These are phyloP conservation scores for Lasioglossum zephyrum DNA, from an alignment of 2,888 invertebrate genomes.

Conservation along the genomic window DNA sequence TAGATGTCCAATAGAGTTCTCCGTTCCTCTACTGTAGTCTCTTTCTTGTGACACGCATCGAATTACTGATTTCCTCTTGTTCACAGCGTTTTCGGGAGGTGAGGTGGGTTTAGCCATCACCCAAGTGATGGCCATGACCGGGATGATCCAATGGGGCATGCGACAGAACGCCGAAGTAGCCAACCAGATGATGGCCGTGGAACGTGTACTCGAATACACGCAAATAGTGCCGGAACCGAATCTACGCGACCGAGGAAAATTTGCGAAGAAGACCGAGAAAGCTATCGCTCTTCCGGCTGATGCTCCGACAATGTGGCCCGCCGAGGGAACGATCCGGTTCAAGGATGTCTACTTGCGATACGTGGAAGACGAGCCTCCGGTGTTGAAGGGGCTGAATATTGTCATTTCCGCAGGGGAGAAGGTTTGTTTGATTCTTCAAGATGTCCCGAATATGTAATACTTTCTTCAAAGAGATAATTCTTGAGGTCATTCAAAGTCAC, in stretches of 20 bases:
- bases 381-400: slow-evolving; percentile 84
- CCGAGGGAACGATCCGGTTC: slow-evolving; percentile 79
- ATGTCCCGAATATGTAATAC: background rate
- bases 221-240: slow-evolving; percentile 87
- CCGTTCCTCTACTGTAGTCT: background rate
- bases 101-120: slow-evolving; percentile 85
- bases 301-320: slow-evolving; percentile 78
- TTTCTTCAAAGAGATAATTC: background rate
- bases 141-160: slow-evolving; percentile 91
- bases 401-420: slow-evolving; percentile 82
- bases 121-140: slow-evolving; percentile 84
- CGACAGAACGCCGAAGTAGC: slow-evolving; percentile 93
- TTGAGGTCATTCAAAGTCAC: background rate
- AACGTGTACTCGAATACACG: slow-evolving; percentile 93
- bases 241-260: slow-evolving; percentile 70
- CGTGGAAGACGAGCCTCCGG: slow-evolving; percentile 83
- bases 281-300: slow-evolving; percentile 32
- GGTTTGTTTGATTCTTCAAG: slow-evolving; percentile 66
- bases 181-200: slow-evolving; percentile 92
- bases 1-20: background rate
- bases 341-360: slow-evolving; percentile 84
- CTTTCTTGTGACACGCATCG: background rate
- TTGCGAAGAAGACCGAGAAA: slow-evolving; percentile 58
- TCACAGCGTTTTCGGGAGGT: slow-evolving; percentile 78
- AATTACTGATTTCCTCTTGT: background rate